These are phyloP conservation scores for Trogon surrucura DNA, from an alignment of 2,113 vertebrate species.

Conservation along the genomic window DNA sequence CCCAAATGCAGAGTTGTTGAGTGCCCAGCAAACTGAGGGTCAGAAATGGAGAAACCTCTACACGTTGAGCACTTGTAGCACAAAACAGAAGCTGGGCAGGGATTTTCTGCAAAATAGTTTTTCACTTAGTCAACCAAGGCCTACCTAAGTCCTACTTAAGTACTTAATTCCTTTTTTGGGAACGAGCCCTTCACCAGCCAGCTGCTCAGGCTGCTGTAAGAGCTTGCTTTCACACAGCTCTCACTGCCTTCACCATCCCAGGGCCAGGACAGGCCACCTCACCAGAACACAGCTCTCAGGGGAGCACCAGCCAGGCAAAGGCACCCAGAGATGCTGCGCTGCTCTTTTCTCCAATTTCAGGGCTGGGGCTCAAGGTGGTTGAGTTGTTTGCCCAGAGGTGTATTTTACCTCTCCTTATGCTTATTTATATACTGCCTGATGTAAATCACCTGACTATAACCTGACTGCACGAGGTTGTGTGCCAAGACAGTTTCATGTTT, in stretches of 20 bases:
- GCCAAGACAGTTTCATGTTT: not conserved
- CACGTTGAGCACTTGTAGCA: not conserved
- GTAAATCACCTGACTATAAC: not conserved
- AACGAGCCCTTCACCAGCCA: not conserved
- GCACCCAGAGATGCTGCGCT: accelerated
- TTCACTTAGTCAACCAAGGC: slow-evolving; percentile 26
- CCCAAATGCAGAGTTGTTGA: not conserved
- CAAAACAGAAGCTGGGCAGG: not conserved
- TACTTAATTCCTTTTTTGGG: slow-evolving; percentile 42
- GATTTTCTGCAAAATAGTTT: slow-evolving; percentile 26
- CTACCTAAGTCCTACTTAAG: slow-evolving; percentile 46
- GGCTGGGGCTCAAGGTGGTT: not conserved
- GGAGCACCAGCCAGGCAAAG: accelerated
- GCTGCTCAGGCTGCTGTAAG: not conserved
- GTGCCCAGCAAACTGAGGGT: not conserved
- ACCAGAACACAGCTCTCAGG: accelerated
- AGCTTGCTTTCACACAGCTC: not conserved
- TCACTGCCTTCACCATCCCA: not conserved
- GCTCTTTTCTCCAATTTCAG: not conserved
- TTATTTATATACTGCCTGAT: not conserved
- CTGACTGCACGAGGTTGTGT: accelerated
- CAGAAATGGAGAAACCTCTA: not conserved
- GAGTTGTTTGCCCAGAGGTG: not conserved
- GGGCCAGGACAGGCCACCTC: accelerated
- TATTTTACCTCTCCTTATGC: not conserved